These are phyloP conservation scores for Calameuta pallipes DNA, from an alignment of 2,888 invertebrate species.

Conservation along the genomic window DNA sequence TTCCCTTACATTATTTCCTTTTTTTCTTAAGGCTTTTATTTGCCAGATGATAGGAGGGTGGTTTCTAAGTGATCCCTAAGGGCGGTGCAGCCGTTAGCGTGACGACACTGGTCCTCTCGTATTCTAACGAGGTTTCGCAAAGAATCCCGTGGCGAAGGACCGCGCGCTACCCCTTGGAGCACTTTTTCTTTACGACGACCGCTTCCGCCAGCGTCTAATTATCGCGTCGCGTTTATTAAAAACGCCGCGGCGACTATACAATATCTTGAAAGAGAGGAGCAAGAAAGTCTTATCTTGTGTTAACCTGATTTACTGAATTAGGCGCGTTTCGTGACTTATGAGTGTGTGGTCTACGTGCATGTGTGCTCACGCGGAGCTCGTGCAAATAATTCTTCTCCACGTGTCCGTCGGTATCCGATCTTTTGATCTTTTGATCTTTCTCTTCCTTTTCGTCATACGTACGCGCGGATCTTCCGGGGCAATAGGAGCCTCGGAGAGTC, in stretches of 20 bases:
- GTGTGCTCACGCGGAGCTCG: neutral
- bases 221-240: conserved; percentile 14
- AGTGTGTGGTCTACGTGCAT: neutral
- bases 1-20: neutral
- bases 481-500: neutral
- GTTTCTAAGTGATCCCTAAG: neutral
- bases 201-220: conserved; percentile 14
- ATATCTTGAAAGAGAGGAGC: neutral
- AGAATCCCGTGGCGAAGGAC: neutral
- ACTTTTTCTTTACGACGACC: conserved; percentile 15
- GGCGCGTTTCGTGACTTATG: neutral
- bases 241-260: neutral
- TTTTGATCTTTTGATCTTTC: neutral
- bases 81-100: neutral
- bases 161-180: conserved; percentile 4
- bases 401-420: neutral
- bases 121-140: conserved; percentile 16
- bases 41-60: neutral
- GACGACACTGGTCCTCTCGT: conserved; percentile 17
- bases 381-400: too few relatives aligned
- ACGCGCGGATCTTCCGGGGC: neutral
- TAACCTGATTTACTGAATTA: neutral
- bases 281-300: neutral
- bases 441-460: neutral
- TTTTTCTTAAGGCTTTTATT: neutral